Base-by-base conservation (phyloP, 2,113 vertebrate species). In the Gnathonemus echidnorhynchus region DNA sequence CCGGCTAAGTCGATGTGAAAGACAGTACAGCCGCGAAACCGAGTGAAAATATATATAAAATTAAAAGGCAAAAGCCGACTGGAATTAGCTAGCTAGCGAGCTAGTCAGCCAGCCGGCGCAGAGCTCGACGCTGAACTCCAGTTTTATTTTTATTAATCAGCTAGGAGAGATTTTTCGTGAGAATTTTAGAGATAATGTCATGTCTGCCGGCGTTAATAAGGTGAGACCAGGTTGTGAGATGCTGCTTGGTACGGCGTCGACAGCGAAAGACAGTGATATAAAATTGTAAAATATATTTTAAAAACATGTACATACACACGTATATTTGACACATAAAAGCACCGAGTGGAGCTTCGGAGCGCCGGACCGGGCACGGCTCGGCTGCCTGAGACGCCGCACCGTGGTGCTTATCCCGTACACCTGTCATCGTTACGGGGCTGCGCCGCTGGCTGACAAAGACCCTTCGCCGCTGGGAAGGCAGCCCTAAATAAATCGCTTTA, bases 71-170 rank as follows among this genome's bases (percentile, higher is more conserved):
- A 80, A 45, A 48, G 35, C 45, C 13, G 89, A 58, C 24, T 7
- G 52, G 53, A 52, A 89, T 89, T 89, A 86, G 89, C 89, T 62
- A 86, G 89, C 89, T 52, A 21, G 88, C 27, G 27, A 35, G 70
- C 2, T 21, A 39, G 46, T 3, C 46, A 52, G 66, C 15, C 46
- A 52, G 70, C 15, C 15, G 56, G 45, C 46, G 45, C 5, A 13
- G 66, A 27, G 48, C 48, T n/a, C 3, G 85, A 27, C 56, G 42
- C 39, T 15, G 56, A 56, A 88, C 58, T 35, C 62, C 62, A 27
- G 24, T 27, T 27, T 70, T 70, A 70, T 70, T 70, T 31, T 70
- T 11, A 27, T 31, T 31, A 31, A 70, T 31, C 62, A 31, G n/a
- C 27, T 62, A 4, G n/a, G 10, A 70, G 10, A 70, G n/a, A 27